Percentiles rank a stretch among this genome's conserved stretches.
Conservation (phyloP, 2,888 invertebrate genomes). For the Diogma glabrata region DNA sequence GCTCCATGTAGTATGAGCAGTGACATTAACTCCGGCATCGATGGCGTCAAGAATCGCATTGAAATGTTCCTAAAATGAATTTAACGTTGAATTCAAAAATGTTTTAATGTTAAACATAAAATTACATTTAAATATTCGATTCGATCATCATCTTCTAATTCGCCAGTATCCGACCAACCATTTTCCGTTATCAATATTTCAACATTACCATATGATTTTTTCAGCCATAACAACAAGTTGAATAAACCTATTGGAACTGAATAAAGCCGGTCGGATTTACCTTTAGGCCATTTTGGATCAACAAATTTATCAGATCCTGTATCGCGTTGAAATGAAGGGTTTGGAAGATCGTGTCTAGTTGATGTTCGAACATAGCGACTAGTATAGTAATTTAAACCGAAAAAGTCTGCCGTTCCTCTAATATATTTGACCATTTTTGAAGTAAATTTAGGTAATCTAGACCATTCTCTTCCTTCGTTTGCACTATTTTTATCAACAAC, state of each 20-base stretch:
- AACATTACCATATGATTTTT: background rate
- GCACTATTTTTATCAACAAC: constrained; percentile 26
- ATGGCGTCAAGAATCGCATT: constrained; percentile 38
- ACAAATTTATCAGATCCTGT: constrained; percentile 19
- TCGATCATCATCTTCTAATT: constrained; percentile 30
- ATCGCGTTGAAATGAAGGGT: constrained; percentile 44
- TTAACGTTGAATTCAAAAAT: too few species aligned
- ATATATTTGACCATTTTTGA: constrained; percentile 13
- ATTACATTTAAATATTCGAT: constrained; percentile 14
- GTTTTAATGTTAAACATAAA: too few species aligned
- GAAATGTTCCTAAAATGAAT: constrained; percentile 36
- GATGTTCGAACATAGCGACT: constrained; percentile 21
- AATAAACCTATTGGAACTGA: too few species aligned
- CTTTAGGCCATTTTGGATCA: constrained; percentile 25
- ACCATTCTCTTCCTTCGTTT: constrained; percentile 26
- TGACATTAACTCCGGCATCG: constrained; percentile 37
- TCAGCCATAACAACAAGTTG: too few species aligned
- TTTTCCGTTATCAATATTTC: constrained; percentile 43
- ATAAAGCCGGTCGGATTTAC: too few species aligned
- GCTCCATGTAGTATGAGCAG: constrained; percentile 48
- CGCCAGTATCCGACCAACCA: constrained; percentile 36
- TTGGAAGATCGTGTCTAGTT: constrained; percentile 22
- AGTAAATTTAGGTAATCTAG: constrained; percentile 22
- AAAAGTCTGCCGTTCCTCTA: constrained; percentile 26
- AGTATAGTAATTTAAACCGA: constrained; percentile 28